Conservation (phyloP, 2,888 invertebrate species). For the Conops quadrifasciatus region DNA sequence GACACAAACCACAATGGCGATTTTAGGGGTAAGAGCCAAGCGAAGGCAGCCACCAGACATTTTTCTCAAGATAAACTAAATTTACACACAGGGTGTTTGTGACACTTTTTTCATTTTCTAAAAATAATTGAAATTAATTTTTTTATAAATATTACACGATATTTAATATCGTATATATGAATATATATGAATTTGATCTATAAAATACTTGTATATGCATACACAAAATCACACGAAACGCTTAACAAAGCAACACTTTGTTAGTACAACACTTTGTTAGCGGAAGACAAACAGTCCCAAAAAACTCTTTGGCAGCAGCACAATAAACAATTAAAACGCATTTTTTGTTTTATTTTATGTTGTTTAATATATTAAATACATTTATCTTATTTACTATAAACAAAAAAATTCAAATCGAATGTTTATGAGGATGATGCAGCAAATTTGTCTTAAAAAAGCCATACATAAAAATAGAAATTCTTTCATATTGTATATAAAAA, state of each 20-base stretch:
- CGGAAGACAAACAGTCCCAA: slow-evolving; percentile 2
- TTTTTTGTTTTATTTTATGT: slow-evolving; percentile 10
- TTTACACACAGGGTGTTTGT: too few species aligned
- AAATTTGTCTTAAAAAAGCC: neutral
- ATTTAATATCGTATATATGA: too few species aligned
- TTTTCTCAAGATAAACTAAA: too few species aligned
- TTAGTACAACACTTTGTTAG: neutral
- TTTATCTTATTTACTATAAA: slow-evolving; percentile 9
- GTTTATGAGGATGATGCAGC: neutral
- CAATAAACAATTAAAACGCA: slow-evolving; percentile 23
- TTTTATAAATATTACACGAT: too few species aligned
- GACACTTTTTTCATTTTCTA: neutral
- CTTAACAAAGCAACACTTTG: slow-evolving; percentile 6
- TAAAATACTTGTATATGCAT: too few species aligned
- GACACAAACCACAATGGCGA: too few species aligned
- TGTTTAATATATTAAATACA: neutral
- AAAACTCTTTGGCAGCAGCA: neutral
- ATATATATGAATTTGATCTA: too few species aligned
- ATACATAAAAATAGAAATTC: too few species aligned
- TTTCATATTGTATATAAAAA: neutral
- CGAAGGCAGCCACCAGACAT: too few species aligned
- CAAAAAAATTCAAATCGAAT: neutral
- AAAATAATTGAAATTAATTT: neutral
- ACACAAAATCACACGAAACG: neutral
- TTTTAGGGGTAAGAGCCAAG: too few species aligned